Evolutionary conservation across 2,888 invertebrate genomes (phyloP).

Genomic region (Cetonia aurata): DNA sequence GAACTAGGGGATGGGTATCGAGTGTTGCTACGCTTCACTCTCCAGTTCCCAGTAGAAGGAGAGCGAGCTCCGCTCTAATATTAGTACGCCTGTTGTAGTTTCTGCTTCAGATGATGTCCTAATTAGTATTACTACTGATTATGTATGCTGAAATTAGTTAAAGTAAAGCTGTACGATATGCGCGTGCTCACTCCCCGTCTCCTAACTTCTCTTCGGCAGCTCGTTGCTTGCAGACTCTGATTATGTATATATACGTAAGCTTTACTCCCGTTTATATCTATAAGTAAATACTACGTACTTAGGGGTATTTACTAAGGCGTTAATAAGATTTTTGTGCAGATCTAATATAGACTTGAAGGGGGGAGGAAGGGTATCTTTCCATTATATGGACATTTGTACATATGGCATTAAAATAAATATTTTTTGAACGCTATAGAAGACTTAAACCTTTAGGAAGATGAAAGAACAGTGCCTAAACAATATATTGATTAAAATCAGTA

Average conservation of each 20-base stretch:
- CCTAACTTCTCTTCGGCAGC: background rate
- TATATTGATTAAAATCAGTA: no score
- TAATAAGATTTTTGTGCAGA: background rate
- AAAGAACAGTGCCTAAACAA: no score
- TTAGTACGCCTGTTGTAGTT: constrained; percentile 50
- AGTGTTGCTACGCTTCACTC: no score
- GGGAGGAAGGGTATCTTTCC: background rate
- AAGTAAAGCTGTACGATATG: constrained; percentile 12
- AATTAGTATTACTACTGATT: constrained; percentile 51
- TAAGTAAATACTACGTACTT: background rate
- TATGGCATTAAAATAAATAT: no score
- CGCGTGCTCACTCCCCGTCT: background rate
- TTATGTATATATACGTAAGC: background rate
- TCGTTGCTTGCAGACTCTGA: background rate
- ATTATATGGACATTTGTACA: background rate
- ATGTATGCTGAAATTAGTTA: constrained; percentile 49
- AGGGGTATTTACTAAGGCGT: background rate
- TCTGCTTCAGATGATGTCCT: constrained; percentile 49
- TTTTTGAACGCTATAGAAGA: no score
- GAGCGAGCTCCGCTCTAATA: background rate
- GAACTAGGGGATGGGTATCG: no score
- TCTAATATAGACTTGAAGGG: background rate
- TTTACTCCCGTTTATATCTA: background rate
- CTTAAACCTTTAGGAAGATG: no score
- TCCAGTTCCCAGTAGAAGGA: no score